Percentiles rank a stretch among this genome's conserved stretches.
phyloP scores from a whole-genome alignment of 2,797 vertebrate species.

The Pangasius djambal region DNA sequence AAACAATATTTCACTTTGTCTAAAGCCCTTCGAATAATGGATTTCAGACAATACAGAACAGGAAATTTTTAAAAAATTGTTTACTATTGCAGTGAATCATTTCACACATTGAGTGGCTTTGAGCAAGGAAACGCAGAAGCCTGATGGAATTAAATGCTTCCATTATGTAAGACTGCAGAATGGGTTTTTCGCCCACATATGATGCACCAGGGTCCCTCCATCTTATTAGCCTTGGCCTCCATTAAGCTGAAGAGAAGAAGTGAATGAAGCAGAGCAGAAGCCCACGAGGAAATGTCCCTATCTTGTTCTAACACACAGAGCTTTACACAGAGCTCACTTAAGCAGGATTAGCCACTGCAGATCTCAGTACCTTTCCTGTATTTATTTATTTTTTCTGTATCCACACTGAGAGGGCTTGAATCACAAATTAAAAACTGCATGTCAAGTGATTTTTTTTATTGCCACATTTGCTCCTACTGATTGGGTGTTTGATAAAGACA shows the following conservation, averaged over 20 bases:
- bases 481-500: background rate
- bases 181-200: constrained; percentile 64
- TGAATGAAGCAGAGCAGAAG: constrained; percentile 28
- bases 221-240: constrained; percentile 55
- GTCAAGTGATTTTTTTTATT: background rate
- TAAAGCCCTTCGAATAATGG: constrained; percentile 27
- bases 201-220: constrained; percentile 54
- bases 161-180: constrained; percentile 73
- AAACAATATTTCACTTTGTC: background rate
- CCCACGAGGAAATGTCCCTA: constrained; percentile 22
- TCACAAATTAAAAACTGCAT: background rate
- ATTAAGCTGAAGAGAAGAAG: constrained; percentile 37
- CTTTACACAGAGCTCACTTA: background rate
- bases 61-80: constrained; percentile 8
- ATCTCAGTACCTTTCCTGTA: background rate
- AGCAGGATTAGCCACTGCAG: background rate
- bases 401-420: background rate
- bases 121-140: constrained; percentile 53
- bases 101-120: constrained; percentile 59
- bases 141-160: constrained; percentile 60
- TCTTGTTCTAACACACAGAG: background rate
- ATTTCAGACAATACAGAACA: constrained; percentile 37
- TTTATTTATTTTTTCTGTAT: background rate
- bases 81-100: constrained; percentile 56
- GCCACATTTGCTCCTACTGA: background rate